Evolutionary conservation across 2,797 vertebrate genomes (phyloP), one percentile per base, ranked within the genome.

Genomic region (Macropus fuliginosus): DNA sequence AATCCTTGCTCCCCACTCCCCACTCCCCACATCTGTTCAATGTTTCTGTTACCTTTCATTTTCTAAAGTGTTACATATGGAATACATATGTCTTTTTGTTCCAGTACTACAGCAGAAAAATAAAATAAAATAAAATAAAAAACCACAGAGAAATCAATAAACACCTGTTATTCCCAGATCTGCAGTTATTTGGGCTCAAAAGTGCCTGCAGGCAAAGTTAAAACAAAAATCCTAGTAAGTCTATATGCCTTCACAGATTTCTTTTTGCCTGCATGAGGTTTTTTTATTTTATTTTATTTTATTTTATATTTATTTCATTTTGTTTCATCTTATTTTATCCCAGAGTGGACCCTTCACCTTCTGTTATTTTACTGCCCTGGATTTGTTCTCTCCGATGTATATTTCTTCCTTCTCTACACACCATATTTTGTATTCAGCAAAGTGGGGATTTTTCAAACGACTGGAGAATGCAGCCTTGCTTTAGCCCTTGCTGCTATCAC

Each of bases 81-180:
- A 97, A 97, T 98, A 98, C 98, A 98, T 95, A 97, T 98, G 98
- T 98, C 98, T 96, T 97, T 95, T 96, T 97, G 97, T 97, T 94
- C 95, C 87, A 94, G 95, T 96, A 97, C 97, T 92, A 96, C 66
- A 94, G 95, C 95, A 62, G n/a, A 55, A 90, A 92, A 94, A 90
- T 31, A 92, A 96, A 96, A 91, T 56, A 29, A 31, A n/a, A 54
- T 40, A 97, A 94, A 90, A 96, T 94, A 55, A 95, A 92, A 96
- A 96, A 95, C 96, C 98, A 97, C 96, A 94, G 95, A 98, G 98
- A 97, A 98, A 98, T 98, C 98, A 97, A 98, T 98, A 98, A 98
- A 98, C 98, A 98, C 98, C 98, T 98, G 98, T 98, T 98, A 96
- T 97, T 97, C 97, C 98, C 98, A 97, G 97, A 96, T 94, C 98